A percentile compares a stretch with the other conserved stretches of the same genome.
Conservation (phyloP, 2,888 invertebrate species). For the Harpalus rufipes region DNA sequence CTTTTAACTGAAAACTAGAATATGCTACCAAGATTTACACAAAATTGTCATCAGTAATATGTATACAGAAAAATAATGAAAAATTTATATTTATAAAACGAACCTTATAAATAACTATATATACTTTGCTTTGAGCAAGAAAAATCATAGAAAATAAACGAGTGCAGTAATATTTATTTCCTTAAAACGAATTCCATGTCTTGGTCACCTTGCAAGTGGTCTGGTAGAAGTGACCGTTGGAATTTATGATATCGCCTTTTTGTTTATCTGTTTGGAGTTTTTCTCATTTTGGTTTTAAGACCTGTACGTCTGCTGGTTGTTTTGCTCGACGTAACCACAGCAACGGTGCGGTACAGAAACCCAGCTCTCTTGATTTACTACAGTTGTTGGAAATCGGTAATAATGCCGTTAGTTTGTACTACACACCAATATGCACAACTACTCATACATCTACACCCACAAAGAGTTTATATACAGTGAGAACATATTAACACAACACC, state of each 20-base stretch:
- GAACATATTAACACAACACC: too few species aligned
- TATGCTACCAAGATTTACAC: too few species aligned
- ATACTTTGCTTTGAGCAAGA: too few species aligned
- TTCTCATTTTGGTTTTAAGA: constrained; percentile 49
- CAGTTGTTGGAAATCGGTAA: constrained; percentile 38
- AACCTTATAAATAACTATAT: too few species aligned
- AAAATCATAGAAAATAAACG: neutral
- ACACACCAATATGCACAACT: neutral
- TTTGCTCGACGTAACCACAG: constrained; percentile 15
- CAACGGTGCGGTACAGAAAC: neutral
- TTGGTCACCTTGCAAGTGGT: neutral
- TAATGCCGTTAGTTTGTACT: constrained; percentile 30
- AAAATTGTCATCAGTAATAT: too few species aligned
- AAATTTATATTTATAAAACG: too few species aligned
- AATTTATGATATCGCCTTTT: constrained; percentile 37
- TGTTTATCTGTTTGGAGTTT: constrained; percentile 34
- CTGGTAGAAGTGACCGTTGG: constrained; percentile 18
- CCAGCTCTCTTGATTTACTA: constrained; percentile 19
- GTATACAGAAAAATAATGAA: too few species aligned
- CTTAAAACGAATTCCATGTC: neutral
- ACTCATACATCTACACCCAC: too few species aligned
- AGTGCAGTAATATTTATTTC: neutral
- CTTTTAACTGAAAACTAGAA: too few species aligned
- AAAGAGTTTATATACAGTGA: too few species aligned
- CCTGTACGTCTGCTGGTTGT: neutral